phyloP scores from a whole-genome alignment of 2,113 vertebrate species.

The Periophthalmus modestus region DNA sequence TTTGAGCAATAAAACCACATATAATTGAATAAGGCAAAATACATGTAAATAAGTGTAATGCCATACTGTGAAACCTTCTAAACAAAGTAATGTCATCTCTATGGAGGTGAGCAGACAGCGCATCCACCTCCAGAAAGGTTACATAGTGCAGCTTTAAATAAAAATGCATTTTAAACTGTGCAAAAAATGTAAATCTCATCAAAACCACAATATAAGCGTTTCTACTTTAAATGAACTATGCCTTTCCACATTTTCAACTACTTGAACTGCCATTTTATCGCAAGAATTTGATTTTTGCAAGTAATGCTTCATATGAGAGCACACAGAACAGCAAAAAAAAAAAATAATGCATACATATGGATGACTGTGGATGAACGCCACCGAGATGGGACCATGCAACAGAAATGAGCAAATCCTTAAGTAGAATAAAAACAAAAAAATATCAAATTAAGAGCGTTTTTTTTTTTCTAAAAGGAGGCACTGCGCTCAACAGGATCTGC shows the following conservation, averaged over 20 bases:
- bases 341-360: conserved; percentile 13
- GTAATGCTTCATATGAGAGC: conserved; percentile 22
- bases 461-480: conserved; percentile 27
- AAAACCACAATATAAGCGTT: not conserved
- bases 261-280: conserved; percentile 3
- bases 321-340: conserved; percentile 24
- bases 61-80: too few species aligned
- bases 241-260: not conserved
- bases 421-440: not conserved
- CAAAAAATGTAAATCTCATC: not conserved
- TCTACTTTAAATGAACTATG: not conserved
- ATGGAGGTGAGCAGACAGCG: too few species aligned
- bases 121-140: too few species aligned
- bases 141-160: not conserved
- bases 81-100: too few species aligned
- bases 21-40: too few species aligned
- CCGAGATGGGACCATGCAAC: conserved; percentile 14
- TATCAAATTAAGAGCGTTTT: not conserved
- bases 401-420: conserved; percentile 10
- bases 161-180: not conserved
- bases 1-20: too few species aligned
- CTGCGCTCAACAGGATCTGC: conserved; percentile 51
- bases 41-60: too few species aligned
- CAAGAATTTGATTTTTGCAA: too few species aligned
- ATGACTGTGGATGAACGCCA: conserved; percentile 9